Evolutionary conservation across 1,140 invertebrate genomes (phyloP).

Genomic region (Zophobas atratus): DNA sequence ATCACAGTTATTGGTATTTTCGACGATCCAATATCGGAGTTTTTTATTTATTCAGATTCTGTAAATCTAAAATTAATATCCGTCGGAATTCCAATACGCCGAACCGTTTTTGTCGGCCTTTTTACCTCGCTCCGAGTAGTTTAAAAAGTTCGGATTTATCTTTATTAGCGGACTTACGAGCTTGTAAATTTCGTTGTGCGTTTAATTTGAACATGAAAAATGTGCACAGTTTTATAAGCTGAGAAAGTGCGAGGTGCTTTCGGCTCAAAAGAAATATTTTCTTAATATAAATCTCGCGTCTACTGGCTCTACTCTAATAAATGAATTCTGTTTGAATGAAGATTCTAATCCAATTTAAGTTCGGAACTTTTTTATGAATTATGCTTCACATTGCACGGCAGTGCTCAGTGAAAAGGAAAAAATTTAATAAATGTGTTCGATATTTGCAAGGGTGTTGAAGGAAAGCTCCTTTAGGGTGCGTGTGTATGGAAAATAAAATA

Average conservation of each 20-base stretch:
- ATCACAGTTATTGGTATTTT: too few relatives aligned
- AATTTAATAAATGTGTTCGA: slow-evolving; percentile 34
- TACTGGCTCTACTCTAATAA: slow-evolving; percentile 27
- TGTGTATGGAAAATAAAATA: background rate
- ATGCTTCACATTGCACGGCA: slow-evolving; percentile 13
- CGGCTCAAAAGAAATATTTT: slow-evolving; percentile 36
- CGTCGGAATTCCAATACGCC: background rate
- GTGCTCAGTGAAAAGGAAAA: slow-evolving; percentile 8
- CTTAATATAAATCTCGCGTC: slow-evolving; percentile 28
- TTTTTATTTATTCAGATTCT: too few relatives aligned
- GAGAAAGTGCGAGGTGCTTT: slow-evolving; percentile 4
- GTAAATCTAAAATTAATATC: too few relatives aligned
- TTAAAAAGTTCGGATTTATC: slow-evolving; percentile 20
- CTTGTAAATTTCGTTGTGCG: slow-evolving; percentile 15
- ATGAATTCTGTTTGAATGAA: slow-evolving; percentile 42
- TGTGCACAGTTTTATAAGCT: background rate
- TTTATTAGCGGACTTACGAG: slow-evolving; percentile 1
- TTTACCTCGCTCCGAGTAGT: background rate
- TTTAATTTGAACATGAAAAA: slow-evolving; percentile 36
- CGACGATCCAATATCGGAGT: too few relatives aligned
- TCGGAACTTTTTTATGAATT: slow-evolving; percentile 30
- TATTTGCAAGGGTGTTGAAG: slow-evolving; percentile 3
- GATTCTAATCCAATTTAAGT: slow-evolving; percentile 43
- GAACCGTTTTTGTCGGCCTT: background rate
- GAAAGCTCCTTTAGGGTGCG: background rate